Evolutionary conservation across 2,113 vertebrate species (phyloP), one percentile per base, ranked within the genome.

Genomic region (Alexandromys fortis): DNA sequence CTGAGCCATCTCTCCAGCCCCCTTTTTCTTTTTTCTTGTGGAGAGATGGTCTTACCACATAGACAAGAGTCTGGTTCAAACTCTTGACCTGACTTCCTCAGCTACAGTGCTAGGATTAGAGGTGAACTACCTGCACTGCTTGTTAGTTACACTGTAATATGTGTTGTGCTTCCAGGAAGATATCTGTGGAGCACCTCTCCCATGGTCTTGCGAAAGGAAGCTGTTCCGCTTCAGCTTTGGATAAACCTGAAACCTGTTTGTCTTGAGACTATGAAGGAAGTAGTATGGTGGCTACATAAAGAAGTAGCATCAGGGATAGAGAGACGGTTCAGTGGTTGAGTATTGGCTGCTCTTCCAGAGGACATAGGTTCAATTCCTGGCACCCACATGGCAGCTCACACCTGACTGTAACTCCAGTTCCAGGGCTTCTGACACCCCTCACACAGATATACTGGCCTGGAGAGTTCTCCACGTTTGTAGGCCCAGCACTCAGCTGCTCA

Each of bases 371-470:
- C 68, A n/a, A 70, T 70, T n/a, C 33, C 35, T 35, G n/a, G 35
- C 35, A 72, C 35, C 68, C 35, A n/a, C 35, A 72, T n/a, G 68
- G 17, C 68, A n/a, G 35, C 35, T 72, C 33, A n/a, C 7, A 72
- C 16, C 16, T 19, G 68, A 21, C 68, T 72, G 7, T 19, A n/a
- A 72, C 68, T n/a, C 68, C 35, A 72, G 68, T 72, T n/a, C 68
- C 68, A 72, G 35, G 68, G 16, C 16, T 19, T n/a, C 68, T 72
- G 68, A 72, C 33, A 70, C 68, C 68, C 33, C 35, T 72, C 68
- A 72, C 35, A 72, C 68, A n/a, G 68, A 72, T 72, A n/a, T 72
- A 98, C 97, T 17, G 88, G 76, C 38, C 96, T 0, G 4, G 78
- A 55, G 47, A 45, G 67, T 42, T 16, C 87, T 86, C 83, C 0